These are phyloP conservation scores for Botia kubotai DNA, from an alignment of 2,797 vertebrate genomes.

Conservation along the genomic window DNA sequence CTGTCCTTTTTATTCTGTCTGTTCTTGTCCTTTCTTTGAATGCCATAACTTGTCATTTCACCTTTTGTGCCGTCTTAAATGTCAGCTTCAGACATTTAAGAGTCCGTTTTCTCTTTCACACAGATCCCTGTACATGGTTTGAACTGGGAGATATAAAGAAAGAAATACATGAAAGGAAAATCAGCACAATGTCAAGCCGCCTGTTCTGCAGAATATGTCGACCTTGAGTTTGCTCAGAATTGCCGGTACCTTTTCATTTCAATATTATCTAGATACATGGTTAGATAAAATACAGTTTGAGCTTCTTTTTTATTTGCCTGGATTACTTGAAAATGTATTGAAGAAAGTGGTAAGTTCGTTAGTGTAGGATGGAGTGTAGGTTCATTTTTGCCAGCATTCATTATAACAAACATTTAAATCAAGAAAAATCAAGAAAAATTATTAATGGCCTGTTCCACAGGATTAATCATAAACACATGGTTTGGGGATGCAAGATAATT, in stretches of 20 bases:
- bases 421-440: not conserved
- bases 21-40: slow-evolving; percentile 38
- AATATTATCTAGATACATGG: not conserved
- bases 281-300: not conserved
- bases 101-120: slow-evolving; percentile 25
- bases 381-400: not conserved
- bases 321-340: not conserved
- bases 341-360: too few relatives aligned
- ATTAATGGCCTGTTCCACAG: not conserved
- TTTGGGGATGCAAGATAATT: not conserved
- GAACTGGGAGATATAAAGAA: slow-evolving; percentile 17
- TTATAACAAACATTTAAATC: not conserved
- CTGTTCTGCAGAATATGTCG: not conserved
- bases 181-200: not conserved
- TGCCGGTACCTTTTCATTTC: not conserved
- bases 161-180: slow-evolving; percentile 4
- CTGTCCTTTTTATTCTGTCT: slow-evolving; percentile 31
- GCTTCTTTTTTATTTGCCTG: not conserved
- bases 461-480: not conserved
- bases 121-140: slow-evolving; percentile 10
- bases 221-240: slow-evolving; percentile 14
- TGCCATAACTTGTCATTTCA: slow-evolving; percentile 39
- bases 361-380: too few relatives aligned
- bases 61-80: slow-evolving; percentile 28
- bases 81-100: slow-evolving; percentile 11